Percentiles rank a stretch among this genome's conserved stretches.
These are phyloP conservation scores for Cyphomyrus plagiostoma DNA, from an alignment of 2,113 vertebrate genomes.

Conservation along the genomic window DNA sequence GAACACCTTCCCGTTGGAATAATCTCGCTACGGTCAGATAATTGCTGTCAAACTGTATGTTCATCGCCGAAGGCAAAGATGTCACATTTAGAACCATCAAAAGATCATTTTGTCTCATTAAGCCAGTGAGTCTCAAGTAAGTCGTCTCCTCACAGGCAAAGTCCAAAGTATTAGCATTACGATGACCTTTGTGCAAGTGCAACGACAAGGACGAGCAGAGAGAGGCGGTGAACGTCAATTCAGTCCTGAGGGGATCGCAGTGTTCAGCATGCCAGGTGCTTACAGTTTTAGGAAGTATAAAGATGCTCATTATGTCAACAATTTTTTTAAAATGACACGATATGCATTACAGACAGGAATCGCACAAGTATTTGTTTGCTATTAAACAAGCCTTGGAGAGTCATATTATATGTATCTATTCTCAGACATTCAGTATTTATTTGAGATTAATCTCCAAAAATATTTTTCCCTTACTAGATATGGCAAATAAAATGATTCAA, in stretches of 20 bases:
- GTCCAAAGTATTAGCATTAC: not conserved
- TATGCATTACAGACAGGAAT: not conserved
- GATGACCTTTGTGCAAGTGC: not conserved
- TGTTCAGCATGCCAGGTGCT: not conserved
- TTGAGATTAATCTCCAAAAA: not conserved
- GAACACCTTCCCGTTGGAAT: slow-evolving; percentile 15
- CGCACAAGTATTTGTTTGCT: not conserved
- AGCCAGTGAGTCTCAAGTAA: not conserved
- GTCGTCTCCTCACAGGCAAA: not conserved
- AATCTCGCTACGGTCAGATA: slow-evolving; percentile 13
- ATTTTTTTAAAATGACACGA: not conserved
- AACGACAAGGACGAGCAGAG: not conserved
- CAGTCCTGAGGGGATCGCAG: not conserved
- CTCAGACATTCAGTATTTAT: not conserved
- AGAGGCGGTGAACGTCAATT: not conserved
- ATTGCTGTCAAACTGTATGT: slow-evolving; percentile 21
- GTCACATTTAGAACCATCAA: slow-evolving; percentile 20
- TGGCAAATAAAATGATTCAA: not conserved
- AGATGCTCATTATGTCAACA: not conserved
- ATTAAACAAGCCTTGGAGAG: not conserved
- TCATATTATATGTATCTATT: not conserved
- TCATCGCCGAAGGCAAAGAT: not conserved
- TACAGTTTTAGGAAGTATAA: not conserved
- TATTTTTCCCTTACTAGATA: not conserved
- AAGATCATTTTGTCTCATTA: slow-evolving; percentile 16